Conservation (phyloP, 2,797 vertebrate species). For the Nannoperca obscura region DNA sequence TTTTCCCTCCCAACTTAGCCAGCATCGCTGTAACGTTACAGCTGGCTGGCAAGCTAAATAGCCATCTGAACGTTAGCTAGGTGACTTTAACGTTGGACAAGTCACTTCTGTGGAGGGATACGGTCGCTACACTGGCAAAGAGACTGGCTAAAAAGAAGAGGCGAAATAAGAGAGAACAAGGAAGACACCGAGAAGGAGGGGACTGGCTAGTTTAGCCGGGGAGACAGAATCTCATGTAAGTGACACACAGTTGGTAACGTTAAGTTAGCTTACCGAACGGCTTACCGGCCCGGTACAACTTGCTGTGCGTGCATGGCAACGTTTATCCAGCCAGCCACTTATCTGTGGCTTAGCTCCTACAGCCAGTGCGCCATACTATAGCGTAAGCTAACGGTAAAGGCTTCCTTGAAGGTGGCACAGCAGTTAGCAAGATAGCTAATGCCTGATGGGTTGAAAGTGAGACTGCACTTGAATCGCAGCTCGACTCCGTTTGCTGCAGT, state of each 20-base stretch:
- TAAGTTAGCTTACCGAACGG: slow-evolving; percentile 34
- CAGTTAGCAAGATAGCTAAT: slow-evolving; percentile 63
- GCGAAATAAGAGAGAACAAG: slow-evolving; percentile 74
- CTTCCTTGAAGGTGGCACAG: slow-evolving; percentile 54
- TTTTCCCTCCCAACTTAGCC: slow-evolving; percentile 60
- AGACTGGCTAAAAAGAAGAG: slow-evolving; percentile 76
- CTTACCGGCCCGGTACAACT: slow-evolving; percentile 46
- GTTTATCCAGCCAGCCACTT: slow-evolving; percentile 51
- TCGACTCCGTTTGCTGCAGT: not conserved
- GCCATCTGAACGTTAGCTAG: slow-evolving; percentile 36
- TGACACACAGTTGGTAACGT: slow-evolving; percentile 42
- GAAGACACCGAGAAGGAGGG: slow-evolving; percentile 76
- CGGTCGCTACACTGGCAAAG: slow-evolving; percentile 69
- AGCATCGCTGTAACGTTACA: slow-evolving; percentile 57
- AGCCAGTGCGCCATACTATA: slow-evolving; percentile 59
- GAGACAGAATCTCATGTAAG: slow-evolving; percentile 79
- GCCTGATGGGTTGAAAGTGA: slow-evolving; percentile 41
- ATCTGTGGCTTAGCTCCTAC: slow-evolving; percentile 50
- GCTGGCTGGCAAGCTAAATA: slow-evolving; percentile 52
- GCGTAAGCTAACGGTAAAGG: slow-evolving; percentile 56
- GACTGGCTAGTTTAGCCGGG: slow-evolving; percentile 81
- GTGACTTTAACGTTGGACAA: slow-evolving; percentile 41
- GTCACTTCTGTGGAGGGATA: slow-evolving; percentile 63
- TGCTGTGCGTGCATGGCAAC: slow-evolving; percentile 52
- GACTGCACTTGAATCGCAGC: not conserved